Evolutionary conservation across 2,113 vertebrate species (phyloP).

Genomic region (Lampris incognitus): DNA sequence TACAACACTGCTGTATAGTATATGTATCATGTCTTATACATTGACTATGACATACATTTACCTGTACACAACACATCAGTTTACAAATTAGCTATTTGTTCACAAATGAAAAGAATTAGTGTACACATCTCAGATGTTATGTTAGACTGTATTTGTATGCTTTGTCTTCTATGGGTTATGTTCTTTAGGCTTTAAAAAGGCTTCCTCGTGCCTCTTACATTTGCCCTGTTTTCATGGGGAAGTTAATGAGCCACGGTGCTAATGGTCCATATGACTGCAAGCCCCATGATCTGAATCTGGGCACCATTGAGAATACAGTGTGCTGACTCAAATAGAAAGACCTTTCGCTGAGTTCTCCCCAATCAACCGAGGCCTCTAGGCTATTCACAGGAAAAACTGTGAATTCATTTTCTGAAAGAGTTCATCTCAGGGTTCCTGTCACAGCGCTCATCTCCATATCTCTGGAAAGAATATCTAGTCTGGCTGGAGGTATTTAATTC

Average conservation of each 20-base stretch:
- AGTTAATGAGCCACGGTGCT: conserved; percentile 32
- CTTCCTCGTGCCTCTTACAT: no score
- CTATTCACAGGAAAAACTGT: conserved; percentile 23
- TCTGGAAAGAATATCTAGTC: conserved; percentile 31
- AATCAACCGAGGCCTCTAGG: conserved; percentile 54
- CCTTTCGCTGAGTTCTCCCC: conserved; percentile 41
- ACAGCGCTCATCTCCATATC: conserved; percentile 40
- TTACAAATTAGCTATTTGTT: no score
- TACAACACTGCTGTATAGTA: no score
- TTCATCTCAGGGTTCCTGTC: conserved; percentile 41
- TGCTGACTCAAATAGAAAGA: conserved; percentile 34
- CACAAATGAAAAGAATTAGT: no score
- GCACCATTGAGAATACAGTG: conserved; percentile 24
- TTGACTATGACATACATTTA: no score
- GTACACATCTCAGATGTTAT: no score
- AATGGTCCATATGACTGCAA: conserved; percentile 23
- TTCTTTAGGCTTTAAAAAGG: no score
- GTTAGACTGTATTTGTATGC: no score
- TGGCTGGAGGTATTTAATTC: conserved; percentile 25
- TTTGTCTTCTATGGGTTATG: no score
- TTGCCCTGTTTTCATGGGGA: no score
- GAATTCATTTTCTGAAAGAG: conserved; percentile 38
- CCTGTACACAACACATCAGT: no score
- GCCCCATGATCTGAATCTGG: conserved; percentile 41
- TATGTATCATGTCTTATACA: no score